These are phyloP conservation scores for Acipenser oxyrinchus DNA, from an alignment of 2,797 vertebrate species.

Conservation along the genomic window DNA sequence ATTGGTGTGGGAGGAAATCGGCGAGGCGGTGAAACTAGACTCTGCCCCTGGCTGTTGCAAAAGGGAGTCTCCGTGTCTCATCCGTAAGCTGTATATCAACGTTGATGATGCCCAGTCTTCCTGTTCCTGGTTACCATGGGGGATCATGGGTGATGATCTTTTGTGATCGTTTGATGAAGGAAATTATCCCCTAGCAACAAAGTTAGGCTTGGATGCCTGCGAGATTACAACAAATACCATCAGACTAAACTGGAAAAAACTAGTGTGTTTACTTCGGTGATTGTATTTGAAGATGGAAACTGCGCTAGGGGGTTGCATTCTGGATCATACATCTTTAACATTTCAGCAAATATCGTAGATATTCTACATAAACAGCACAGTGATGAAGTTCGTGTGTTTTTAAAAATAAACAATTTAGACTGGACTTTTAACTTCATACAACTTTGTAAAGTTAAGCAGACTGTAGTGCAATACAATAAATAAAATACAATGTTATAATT, in stretches of 20 bases:
- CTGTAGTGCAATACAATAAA: too few relatives aligned
- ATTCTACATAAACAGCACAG: too few relatives aligned
- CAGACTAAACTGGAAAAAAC: slow-evolving; percentile 26
- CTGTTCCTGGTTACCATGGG: slow-evolving; percentile 54
- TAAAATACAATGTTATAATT: too few relatives aligned
- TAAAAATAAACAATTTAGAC: too few relatives aligned
- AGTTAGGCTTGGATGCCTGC: slow-evolving; percentile 63
- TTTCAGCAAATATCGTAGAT: too few relatives aligned
- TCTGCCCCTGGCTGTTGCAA: slow-evolving; percentile 32
- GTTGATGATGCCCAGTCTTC: slow-evolving; percentile 52
- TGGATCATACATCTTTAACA: too few relatives aligned
- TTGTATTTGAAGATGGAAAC: too few relatives aligned
- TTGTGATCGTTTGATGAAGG: slow-evolving; percentile 61
- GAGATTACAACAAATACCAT: slow-evolving; percentile 70
- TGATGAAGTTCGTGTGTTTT: too few relatives aligned
- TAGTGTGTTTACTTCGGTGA: slow-evolving; percentile 1
- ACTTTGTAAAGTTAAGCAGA: too few relatives aligned
- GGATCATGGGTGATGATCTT: slow-evolving; percentile 75
- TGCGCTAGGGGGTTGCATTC: too few relatives aligned
- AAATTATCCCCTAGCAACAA: slow-evolving; percentile 73
- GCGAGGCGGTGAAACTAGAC: slow-evolving; percentile 67
- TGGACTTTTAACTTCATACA: too few relatives aligned
- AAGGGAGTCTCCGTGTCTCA: slow-evolving; percentile 22
- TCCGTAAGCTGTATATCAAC: slow-evolving; percentile 41
- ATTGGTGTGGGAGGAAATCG: slow-evolving; percentile 57